Base-by-base conservation (phyloP, 2,888 invertebrate genomes). In the Ischnura elegans region DNA sequence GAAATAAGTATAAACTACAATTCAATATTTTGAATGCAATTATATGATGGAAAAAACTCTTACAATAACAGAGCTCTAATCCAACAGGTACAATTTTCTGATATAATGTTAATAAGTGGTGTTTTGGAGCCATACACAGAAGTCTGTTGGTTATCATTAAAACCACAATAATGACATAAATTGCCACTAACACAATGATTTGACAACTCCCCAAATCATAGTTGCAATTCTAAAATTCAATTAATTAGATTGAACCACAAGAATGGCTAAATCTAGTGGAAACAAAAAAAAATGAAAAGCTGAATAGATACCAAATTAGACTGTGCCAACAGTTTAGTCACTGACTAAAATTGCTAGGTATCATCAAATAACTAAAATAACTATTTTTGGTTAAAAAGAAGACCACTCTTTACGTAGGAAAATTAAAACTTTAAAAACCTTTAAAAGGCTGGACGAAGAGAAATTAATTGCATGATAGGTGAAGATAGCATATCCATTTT, bases 401-500 rank as follows among this genome's bases (percentile, higher is more conserved):
- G 87, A 90, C 2, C 43, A 66, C 90, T 90, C 90, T 90, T 55
- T n/a, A 61, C 36, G 4, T 19, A 61, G 66, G n/a, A 21, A 90
- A 90, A 43, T 90, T 42, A 90, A 90, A 90, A 61, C 55, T 45
- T 90, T 90, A 61, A 90, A 90, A 90, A 90, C 90, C 90, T 90
- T 90, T 90, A 61, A 43, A 90, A 90, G 90, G 90, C 61, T 43
- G n/a, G 21, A 61, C 66, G 43, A 43, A 66, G 61, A 66, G 66
- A 61, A 90, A 61, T 51, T 90, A 16, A n/a, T 43, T 2, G 90
- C 43, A 25, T 55, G 61, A 36, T 61, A 66, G n/a, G 25, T 21
- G 45, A 5, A 43, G 61, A 61, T n/a, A 43, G 61, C 25, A 61
- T 43, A 61, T 90, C 42, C 55, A 66, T 55, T 51, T 61, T 5